A percentile compares a stretch with the other conserved stretches of the same genome.
These are phyloP conservation scores for Nomia melanderi DNA, from an alignment of 1,140 invertebrate genomes.

Conservation along the genomic window DNA sequence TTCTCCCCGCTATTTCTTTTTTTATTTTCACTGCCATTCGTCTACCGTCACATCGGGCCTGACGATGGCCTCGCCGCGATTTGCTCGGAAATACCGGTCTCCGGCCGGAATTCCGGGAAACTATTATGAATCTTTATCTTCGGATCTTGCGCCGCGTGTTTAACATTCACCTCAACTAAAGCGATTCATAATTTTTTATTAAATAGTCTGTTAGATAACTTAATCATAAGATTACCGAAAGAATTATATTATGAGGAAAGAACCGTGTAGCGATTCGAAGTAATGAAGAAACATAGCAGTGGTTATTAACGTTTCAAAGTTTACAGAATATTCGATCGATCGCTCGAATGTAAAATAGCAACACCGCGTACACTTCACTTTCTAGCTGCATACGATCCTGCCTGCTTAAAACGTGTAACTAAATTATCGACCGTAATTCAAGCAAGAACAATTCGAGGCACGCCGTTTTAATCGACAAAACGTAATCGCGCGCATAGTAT, in stretches of 20 bases:
- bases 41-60: neutral
- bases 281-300: too few relatives aligned
- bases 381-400: too few relatives aligned
- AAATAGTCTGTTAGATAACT: too few relatives aligned
- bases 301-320: too few relatives aligned
- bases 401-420: neutral
- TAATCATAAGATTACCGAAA: too few relatives aligned
- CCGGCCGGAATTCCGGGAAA: conserved; percentile 28
- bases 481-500: neutral
- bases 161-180: conserved; percentile 13
- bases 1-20: neutral
- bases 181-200: too few relatives aligned
- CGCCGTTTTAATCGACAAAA: neutral
- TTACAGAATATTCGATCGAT: too few relatives aligned
- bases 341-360: too few relatives aligned
- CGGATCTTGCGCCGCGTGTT: conserved; percentile 6
- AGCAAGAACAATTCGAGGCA: neutral
- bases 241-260: too few relatives aligned
- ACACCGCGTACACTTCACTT: too few relatives aligned
- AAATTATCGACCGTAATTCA: neutral
- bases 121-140: conserved; percentile 23
- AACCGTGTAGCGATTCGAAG: too few relatives aligned
- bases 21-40: neutral
- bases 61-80: conserved; percentile 21
- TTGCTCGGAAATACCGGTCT: conserved; percentile 23